phyloP scores from a whole-genome alignment of 2,113 vertebrate genomes.

The Catharus fuscescens region DNA sequence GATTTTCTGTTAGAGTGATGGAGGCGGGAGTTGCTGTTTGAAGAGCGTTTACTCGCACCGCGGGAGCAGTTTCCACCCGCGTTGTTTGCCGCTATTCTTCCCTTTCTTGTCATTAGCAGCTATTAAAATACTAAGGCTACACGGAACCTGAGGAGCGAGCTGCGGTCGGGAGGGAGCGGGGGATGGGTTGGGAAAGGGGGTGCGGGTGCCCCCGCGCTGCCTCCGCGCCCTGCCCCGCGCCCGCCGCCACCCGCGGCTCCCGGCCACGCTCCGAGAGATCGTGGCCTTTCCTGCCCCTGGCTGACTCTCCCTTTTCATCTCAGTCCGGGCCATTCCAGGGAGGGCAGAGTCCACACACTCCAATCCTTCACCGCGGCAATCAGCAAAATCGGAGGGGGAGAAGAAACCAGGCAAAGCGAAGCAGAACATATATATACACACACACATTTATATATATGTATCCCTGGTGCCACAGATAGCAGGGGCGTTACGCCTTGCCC shows the following conservation, averaged over 20 bases:
- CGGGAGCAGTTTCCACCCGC: conserved; percentile 7
- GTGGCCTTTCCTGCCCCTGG: not conserved
- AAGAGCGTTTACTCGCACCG: not conserved
- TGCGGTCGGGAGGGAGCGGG: too few species aligned
- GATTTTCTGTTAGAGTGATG: not conserved
- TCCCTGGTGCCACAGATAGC: not conserved
- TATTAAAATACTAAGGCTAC: not conserved
- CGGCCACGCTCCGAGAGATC: not conserved
- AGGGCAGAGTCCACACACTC: not conserved
- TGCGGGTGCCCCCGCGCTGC: not conserved
- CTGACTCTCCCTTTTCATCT: not conserved
- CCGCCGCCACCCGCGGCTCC: not conserved
- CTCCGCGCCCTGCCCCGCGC: not conserved
- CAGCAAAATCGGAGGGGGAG: not conserved
- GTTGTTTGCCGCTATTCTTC: not conserved
- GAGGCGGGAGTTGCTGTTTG: not conserved
- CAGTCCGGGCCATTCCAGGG: not conserved
- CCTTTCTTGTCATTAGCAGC: not conserved
- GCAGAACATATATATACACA: not conserved
- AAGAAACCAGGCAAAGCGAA: not conserved
- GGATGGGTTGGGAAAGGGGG: not conserved
- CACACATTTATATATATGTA: too few species aligned
- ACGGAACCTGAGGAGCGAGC: not conserved
- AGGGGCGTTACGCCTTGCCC: not conserved
- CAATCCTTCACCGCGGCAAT: not conserved